A percentile compares a stretch with the other conserved stretches of the same genome.
Evolutionary conservation across 2,113 vertebrate species (phyloP).

Genomic region (Ctenodactylus gundi): DNA sequence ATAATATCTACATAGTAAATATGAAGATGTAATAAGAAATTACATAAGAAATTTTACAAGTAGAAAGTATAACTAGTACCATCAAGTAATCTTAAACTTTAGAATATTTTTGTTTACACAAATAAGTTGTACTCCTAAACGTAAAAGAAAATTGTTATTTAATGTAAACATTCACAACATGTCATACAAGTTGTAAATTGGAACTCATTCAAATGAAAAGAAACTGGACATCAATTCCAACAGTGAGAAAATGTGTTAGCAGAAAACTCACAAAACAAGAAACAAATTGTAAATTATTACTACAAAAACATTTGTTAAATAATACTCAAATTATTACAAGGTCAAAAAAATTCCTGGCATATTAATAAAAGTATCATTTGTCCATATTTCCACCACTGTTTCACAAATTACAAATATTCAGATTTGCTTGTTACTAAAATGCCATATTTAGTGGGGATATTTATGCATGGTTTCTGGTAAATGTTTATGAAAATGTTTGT

Average conservation of each 20-base stretch:
- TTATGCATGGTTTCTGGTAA: not conserved
- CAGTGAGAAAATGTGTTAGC: not conserved
- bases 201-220: not conserved
- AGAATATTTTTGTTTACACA: not conserved
- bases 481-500: not conserved
- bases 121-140: not conserved
- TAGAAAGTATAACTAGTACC: not conserved
- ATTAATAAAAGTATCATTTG: not conserved
- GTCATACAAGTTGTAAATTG: not conserved
- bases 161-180: not conserved
- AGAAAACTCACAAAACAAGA: not conserved
- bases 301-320: not conserved
- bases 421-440: not conserved
- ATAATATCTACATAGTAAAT: not conserved
- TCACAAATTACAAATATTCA: not conserved
- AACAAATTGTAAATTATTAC: slow-evolving; percentile 2
- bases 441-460: not conserved
- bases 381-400: not conserved
- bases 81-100: not conserved
- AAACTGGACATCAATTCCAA: not conserved
- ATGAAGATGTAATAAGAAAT: not conserved
- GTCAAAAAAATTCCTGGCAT: not conserved
- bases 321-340: not conserved
- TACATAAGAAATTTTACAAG: not conserved
- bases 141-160: not conserved